A percentile compares a stretch with the other conserved stretches of the same genome.
Evolutionary conservation across 1,140 invertebrate species (phyloP).

Genomic region (Bombus haemorrhoidalis): DNA sequence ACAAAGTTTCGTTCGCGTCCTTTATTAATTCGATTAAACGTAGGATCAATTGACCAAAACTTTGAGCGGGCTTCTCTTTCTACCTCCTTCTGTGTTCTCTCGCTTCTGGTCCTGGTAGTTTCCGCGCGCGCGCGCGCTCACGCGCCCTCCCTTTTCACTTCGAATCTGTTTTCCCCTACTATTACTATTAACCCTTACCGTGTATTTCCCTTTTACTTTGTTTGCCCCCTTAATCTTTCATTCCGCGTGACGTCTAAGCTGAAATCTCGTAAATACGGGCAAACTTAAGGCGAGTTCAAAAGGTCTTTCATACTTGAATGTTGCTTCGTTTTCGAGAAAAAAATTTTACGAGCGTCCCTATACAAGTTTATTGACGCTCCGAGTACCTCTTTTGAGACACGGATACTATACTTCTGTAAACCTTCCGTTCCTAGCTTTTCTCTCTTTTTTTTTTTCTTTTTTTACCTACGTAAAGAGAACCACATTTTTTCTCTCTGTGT

Average conservation of each 20-base stretch:
- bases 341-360: slow-evolving; percentile 18
- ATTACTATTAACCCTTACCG: neutral
- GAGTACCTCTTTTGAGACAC: slow-evolving; percentile 7
- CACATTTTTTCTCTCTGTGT: neutral
- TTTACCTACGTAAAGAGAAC: neutral
- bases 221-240: slow-evolving; percentile 49
- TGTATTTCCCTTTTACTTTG: slow-evolving; percentile 47
- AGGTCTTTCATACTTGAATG: slow-evolving; percentile 31
- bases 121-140: neutral
- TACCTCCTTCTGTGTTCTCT: neutral
- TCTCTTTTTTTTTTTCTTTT: no score
- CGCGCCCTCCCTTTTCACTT: no score
- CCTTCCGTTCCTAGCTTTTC: neutral
- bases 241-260: slow-evolving; percentile 40
- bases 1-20: slow-evolving; percentile 33
- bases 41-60: slow-evolving; percentile 19
- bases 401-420: slow-evolving; percentile 1
- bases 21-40: slow-evolving; percentile 40
- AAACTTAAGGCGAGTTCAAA: slow-evolving; percentile 29
- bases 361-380: slow-evolving; percentile 23
- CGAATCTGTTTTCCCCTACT: no score
- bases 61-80: neutral
- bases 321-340: slow-evolving; percentile 26
- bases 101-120: neutral
- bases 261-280: slow-evolving; percentile 47